Percentiles rank a stretch among this genome's conserved stretches.
Conservation (phyloP, 2,888 invertebrate species). For the Metallyticus violacea region DNA sequence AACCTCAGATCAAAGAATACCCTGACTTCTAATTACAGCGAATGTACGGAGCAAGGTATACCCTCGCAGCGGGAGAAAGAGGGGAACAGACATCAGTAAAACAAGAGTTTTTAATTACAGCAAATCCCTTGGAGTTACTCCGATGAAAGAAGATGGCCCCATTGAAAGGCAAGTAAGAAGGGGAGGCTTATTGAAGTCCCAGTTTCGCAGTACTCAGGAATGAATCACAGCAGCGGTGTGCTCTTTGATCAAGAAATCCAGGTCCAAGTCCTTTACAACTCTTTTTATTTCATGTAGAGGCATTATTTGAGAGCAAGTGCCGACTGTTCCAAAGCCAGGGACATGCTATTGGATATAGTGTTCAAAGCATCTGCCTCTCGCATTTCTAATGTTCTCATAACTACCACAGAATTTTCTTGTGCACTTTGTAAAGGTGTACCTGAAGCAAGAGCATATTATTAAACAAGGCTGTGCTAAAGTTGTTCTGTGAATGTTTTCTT, state of each 20-base stretch:
- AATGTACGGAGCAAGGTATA: too few species aligned
- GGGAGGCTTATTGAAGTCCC: not conserved
- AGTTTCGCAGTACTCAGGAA: not conserved
- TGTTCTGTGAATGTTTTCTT: too few species aligned
- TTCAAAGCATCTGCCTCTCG: not conserved
- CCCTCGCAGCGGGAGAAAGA: not conserved
- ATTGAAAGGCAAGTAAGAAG: not conserved
- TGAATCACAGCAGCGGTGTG: not conserved
- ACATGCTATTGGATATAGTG: not conserved
- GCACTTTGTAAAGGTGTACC: too few species aligned
- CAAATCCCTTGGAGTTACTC: not conserved
- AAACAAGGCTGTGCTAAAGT: too few species aligned
- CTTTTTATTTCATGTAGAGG: not conserved
- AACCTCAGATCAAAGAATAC: not conserved
- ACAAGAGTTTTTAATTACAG: not conserved
- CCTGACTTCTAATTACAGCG: not conserved
- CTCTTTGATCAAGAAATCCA: not conserved
- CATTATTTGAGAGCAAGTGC: not conserved
- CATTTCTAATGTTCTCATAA: too few species aligned
- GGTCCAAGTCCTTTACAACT: too few species aligned
- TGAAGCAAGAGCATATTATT: too few species aligned
- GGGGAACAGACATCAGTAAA: not conserved
- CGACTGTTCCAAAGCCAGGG: not conserved
- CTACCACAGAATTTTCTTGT: too few species aligned
- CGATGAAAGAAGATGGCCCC: not conserved